Evolutionary conservation across 2,797 vertebrate genomes (phyloP), one percentile per base, ranked within the genome.

Genomic region (Peromyscus nudipes): DNA sequence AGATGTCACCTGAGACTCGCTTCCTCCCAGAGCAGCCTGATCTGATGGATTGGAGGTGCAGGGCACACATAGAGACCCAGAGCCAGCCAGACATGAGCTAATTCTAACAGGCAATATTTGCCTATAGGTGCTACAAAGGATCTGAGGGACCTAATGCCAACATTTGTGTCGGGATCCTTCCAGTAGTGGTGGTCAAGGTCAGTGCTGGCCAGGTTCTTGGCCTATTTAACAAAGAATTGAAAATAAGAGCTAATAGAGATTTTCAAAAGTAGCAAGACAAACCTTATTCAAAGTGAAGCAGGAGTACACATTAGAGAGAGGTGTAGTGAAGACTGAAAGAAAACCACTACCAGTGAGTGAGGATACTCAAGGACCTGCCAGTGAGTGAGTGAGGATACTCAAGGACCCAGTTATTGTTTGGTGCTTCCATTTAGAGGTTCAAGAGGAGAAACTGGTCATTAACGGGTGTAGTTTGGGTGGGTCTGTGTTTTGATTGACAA

Each of bases 1-100:
- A 64, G 57, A 62, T 3, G 60, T 52, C 6, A 4, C n/a, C 52
- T 43, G 5, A 2, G 1, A 55, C 4, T 17, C 17, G 17, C 46
- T 43, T 2, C 49, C 40, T 82, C 69, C 62, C 25, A 71, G 84
- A 71, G 11, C 21, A 16, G 37, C 62, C n/a, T 69, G 49, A 12
- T 77, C 31, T 2, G 9, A 16, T 43, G 6, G 2, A 4, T 21
- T 2, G 1, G 4, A 11, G 13, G 16, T 43, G 34, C 6, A 25
- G 46, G 34, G 25, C 25, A 52, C 2, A 0, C 14, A 4, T 46
- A 6, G 31, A 69, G 21, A 92, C 4, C 29, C 21, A 16, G 31
- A 4, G 75, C 80, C 62, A 80, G 37, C 11, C 37, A 76, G 27
- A 10, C 4, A 31, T 80, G 49, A 75, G 37, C 23, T 23, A 77